Evolutionary conservation across 2,113 vertebrate genomes (phyloP).

Genomic region (Progne subis): DNA sequence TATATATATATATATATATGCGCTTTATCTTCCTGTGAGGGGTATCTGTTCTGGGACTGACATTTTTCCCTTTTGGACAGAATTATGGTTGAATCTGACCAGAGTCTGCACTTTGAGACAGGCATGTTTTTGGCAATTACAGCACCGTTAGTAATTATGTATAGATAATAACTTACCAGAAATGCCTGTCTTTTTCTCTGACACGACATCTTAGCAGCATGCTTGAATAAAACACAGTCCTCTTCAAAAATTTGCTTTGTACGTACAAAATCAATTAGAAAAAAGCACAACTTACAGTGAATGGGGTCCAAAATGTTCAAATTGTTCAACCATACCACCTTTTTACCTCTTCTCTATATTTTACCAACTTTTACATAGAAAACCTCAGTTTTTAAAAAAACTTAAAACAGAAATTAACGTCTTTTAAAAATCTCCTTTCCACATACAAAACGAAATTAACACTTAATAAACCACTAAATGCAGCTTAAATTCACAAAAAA

Average conservation of each 20-base stretch:
- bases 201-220: background rate
- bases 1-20: too few relatives aligned
- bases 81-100: background rate
- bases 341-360: background rate
- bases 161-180: background rate
- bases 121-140: background rate
- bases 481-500: background rate
- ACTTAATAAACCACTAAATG: background rate
- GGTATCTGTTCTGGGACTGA: background rate
- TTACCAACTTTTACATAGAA: background rate
- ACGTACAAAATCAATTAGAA: background rate
- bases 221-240: background rate
- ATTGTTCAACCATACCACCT: background rate
- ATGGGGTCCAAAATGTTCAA: background rate
- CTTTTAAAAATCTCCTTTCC: background rate
- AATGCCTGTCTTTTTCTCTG: background rate
- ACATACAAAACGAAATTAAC: accelerated
- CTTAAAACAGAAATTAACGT: accelerated
- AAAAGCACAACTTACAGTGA: background rate
- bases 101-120: background rate
- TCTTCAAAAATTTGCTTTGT: background rate
- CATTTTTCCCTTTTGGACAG: background rate
- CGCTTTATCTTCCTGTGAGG: background rate
- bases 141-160: background rate
- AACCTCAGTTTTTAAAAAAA: accelerated